Base-by-base conservation (phyloP, 2,888 invertebrate species). In the Plebejus anna region DNA sequence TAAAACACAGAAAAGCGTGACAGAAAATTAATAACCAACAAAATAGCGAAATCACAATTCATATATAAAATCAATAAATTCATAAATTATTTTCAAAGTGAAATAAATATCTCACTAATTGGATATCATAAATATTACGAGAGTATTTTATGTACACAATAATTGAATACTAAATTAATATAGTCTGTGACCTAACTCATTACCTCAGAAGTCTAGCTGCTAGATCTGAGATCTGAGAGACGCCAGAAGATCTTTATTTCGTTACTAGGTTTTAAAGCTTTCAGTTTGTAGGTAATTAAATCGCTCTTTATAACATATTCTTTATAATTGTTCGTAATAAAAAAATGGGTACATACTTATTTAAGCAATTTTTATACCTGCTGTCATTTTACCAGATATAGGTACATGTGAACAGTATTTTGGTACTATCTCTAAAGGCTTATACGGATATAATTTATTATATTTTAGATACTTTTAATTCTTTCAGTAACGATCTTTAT, bases 71-170 rank as follows among this genome's bases (percentile, higher is more conserved):
- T n/a, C 42, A 42, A 71, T 42, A n/a, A 66, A 32, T 32, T 32
- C 66, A 36, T 36, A 66, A 66, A 66, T 66, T 13, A 66, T 66
- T 32, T 47, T 47, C 28, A 72, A 72, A 72, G 72, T 72, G 13
- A 72, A 47, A 72, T 72, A 72, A 72, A 72, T 42, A 72, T 66
- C 42, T 55, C 73, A 1, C 47, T 51, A 47, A 55, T 73, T 73
- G 51, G 47, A 73, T 73, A 73, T 73, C 73, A 73, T 73, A 73
- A 73, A 51, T 71, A 71, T 71, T n/a, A 71, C 42, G n/a, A 2
- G 36, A 42, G 22, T 42, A 71, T 71, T 70, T 42, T 42, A 71
- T 71, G n/a, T 73, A 73, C 72, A 72, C 73, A 73, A 28, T 73
- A 51, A 73, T 73, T 51, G 73, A 73, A 73, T 73, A 73, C 73